Percentiles rank a stretch among this genome's conserved stretches.
phyloP scores from a whole-genome alignment of 37 sponge, comb jelly and placozoan species.

The Agelas oroides region DNA sequence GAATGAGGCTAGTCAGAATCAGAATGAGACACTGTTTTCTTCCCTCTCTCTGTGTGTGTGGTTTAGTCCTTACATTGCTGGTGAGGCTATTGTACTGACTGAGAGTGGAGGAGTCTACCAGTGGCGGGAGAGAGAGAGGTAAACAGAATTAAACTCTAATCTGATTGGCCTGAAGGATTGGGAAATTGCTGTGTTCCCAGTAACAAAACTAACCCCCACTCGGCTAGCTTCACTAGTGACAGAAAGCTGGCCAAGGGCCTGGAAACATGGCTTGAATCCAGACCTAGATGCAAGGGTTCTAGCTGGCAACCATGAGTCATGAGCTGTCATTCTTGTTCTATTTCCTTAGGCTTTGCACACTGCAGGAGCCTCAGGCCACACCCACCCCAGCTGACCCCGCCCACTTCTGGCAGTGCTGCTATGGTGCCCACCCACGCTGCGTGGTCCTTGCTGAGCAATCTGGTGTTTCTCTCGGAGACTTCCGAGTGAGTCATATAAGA shows the following conservation, averaged over 20 bases:
- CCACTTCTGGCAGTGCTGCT: conserved; percentile 45
- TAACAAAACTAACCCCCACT: too few species aligned
- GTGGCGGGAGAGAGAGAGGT: neutral
- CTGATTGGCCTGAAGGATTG: too few species aligned
- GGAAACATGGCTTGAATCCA: too few species aligned
- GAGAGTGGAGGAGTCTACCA: conserved; percentile 45
- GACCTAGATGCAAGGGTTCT: too few species aligned
- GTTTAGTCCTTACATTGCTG: conserved; percentile 55
- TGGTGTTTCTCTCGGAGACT: conserved; percentile 23
- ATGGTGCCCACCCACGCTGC: conserved; percentile 56
- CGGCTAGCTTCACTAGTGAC: too few species aligned
- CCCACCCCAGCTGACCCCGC: conserved; percentile 12
- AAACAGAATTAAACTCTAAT: too few species aligned
- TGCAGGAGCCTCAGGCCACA: conserved; percentile 15
- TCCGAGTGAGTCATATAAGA: neutral
- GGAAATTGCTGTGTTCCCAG: too few species aligned
- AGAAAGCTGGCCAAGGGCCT: too few species aligned
- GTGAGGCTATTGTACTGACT: conserved; percentile 36
- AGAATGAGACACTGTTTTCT: neutral
- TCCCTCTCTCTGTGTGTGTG: neutral
- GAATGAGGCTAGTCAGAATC: neutral
- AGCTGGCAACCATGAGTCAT: too few species aligned
- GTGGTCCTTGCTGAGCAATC: conserved; percentile 16
- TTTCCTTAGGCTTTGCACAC: neutral
- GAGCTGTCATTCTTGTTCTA: too few species aligned